Percentiles rank a stretch among this genome's conserved stretches.
Conservation (phyloP, 1,140 invertebrate species). For the Muscidifurax raptorellus region DNA sequence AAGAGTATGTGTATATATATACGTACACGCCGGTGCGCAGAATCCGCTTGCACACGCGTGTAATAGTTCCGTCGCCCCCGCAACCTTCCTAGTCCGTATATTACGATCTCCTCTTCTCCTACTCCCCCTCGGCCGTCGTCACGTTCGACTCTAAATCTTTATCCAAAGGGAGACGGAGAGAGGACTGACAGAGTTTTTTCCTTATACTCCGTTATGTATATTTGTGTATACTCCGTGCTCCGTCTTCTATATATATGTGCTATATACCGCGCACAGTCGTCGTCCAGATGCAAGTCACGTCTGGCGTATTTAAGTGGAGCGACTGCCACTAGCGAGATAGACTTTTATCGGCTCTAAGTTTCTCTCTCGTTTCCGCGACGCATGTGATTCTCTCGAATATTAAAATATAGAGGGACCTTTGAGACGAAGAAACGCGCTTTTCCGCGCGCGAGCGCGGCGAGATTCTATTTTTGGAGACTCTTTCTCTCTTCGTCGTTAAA, state of each 20-base stretch:
- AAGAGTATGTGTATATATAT: too few species aligned
- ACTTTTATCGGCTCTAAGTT: background rate
- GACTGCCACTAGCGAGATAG: background rate
- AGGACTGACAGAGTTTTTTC: background rate
- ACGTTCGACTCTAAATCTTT: conserved; percentile 41
- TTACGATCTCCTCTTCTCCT: background rate
- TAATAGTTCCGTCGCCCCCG: background rate
- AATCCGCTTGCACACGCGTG: background rate
- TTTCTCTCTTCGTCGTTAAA: background rate
- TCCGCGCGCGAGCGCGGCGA: too few species aligned
- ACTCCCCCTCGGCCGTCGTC: background rate
- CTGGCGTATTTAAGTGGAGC: conserved; percentile 20
- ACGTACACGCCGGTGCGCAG: background rate
- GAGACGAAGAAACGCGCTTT: too few species aligned
- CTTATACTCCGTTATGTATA: background rate
- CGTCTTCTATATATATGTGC: too few species aligned
- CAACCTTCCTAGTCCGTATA: background rate
- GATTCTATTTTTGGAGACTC: background rate
- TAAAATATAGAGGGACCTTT: too few species aligned
- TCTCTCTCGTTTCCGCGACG: background rate
- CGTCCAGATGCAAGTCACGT: conserved; percentile 23
- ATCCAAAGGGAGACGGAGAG: background rate
- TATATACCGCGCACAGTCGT: background rate
- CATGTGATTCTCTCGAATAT: too few species aligned
- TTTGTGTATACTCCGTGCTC: background rate